Base-by-base conservation (phyloP, 2,797 vertebrate species). In the Sebastolobus altivelis region DNA sequence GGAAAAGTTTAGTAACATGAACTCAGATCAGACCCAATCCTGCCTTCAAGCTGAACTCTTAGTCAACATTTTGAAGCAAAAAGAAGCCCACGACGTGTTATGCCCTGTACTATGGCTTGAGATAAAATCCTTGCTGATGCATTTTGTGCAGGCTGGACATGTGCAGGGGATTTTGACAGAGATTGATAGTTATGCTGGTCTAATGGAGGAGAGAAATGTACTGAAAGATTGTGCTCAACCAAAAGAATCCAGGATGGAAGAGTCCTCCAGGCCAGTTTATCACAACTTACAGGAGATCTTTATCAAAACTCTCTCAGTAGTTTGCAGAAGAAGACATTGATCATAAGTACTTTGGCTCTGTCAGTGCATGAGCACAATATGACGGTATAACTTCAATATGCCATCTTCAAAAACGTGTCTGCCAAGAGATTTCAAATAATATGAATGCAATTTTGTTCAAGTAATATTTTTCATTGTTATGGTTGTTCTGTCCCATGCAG, bases 171-270 rank as follows among this genome's bases (percentile, higher is more conserved):
- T 63, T 66, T 54, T 58, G 58, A 65, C 56, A 38, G 65, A 35
- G 35, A 72, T 18, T 67, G 65, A 81, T 49, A 81, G 55, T 63
- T 72, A 54, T 79, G 56, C 35, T 46, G 68, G 7, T 62, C 18
- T 71, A 55, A 52, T 76, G 68, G 40, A 43, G 29, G 35, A 68
- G 12, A 79, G 29, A 61, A 83, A 79, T 75, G 18, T 43, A 62
- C 31, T 52, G 43, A n/a, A 84, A 74, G 43, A 76, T 40, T 69
- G 40, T 67, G 52, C 72, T 66, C 11, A 75, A 27, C 37, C 52
- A 29, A 33, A 79, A 65, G 2, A 79, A 46, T 31, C 58, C 29
- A 49, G 22, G 13, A 65, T 7, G 65, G 35, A 72, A 61, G 14
- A 33, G 29, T 22, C 11, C 55, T 70, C 35, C 55, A 73, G 58